Evolutionary conservation across 2,113 vertebrate genomes (phyloP), one percentile per base, ranked within the genome.

Genomic region (Grallaria varia): DNA sequence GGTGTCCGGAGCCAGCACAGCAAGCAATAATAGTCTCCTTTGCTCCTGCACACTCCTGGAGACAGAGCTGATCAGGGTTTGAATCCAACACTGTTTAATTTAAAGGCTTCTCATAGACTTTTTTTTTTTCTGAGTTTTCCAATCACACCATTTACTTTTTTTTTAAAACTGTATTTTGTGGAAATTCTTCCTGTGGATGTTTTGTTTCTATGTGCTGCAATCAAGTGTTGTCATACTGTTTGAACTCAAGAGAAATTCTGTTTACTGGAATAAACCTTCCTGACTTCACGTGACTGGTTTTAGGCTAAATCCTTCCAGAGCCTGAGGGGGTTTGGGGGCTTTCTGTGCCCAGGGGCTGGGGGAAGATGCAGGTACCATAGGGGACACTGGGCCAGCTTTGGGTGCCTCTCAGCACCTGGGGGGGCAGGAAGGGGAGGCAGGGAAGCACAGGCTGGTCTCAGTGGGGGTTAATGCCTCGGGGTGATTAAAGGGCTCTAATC

Each of bases 241-340:
- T 42, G 13, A 96, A 86, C 92, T 94, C 55, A 73, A 97, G 74
- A 96, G 69, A 96, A 96, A 97, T 95, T 91, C 93, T 96, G 80
- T 96, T 95, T 95, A 97, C 90, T 86, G 85, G 93, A 96, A 96
- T 88, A 95, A 95, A 97, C 81, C 75, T 95, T 93, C 87, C 80
- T 96, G 93, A 97, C 90, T 97, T 95, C 60, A 71, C 2, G 0
- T 28, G 24, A 58, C 59, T 4, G 27, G 31, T 86, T 94, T 69
- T 81, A 86, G 20, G 67, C 56, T 79, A 74, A 94, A 81, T 90
- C 84, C 91, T 89, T 82, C 44, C 2, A 2, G 37, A 78, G n/a
- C 13, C 19, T 0, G 5, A 8, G 39, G 10, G 11, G 44, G 8
- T 1, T 25, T 27, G 0, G 8, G n/a, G 40, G 4, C 8, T 42